Evolutionary conservation across 2,797 vertebrate species (phyloP), one percentile per base, ranked within the genome.

Genomic region (Simalia tracyae): DNA sequence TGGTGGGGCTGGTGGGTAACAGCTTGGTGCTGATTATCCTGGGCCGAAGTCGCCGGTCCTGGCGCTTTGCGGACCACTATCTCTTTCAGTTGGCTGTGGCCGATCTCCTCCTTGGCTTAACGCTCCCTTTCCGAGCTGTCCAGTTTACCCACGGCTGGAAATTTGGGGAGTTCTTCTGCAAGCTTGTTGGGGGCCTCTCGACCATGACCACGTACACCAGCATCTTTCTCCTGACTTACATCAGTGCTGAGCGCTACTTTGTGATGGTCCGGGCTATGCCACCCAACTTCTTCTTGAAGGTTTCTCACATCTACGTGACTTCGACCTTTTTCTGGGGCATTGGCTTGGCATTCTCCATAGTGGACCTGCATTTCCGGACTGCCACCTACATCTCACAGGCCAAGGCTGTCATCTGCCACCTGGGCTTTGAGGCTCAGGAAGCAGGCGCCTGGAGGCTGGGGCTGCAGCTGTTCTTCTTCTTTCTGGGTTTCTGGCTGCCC

Each of bases 201-300:
- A 98, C 98, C 1, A 92, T 98, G 85, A 98, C 98, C 95, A 97
- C 98, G 90, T 98, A 98, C 96, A 98, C 98, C 61, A 97, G 98
- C n/a, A 97, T 98, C 93, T 97, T 98, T 5, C 98, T 98, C 95
- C 96, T 98, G 91, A 97, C 97, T 19, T 98, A 98, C 97, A 98
- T 98, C 95, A 98, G 98, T 95, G 97, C 98, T 1, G 98, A 98
- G 95, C 97, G 98, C 50, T 98, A 98, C 96, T 95, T 98, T 93
- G 98, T 98, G 89, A 98, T 98, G 2, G 98, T 98, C 12, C 98
- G 98, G 1, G 98, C 97, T 0, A 93, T 98, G 84, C 97, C 97
- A 61, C 95, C 97, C 0, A 95, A 97, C 85, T 98, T 97, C 97
- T 98, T 97, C 28, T 97, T 96, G 92, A 97, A 94, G 91, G 97